Base-by-base conservation (phyloP, 2,113 vertebrate species). In the Leucoraja erinaceus region DNA sequence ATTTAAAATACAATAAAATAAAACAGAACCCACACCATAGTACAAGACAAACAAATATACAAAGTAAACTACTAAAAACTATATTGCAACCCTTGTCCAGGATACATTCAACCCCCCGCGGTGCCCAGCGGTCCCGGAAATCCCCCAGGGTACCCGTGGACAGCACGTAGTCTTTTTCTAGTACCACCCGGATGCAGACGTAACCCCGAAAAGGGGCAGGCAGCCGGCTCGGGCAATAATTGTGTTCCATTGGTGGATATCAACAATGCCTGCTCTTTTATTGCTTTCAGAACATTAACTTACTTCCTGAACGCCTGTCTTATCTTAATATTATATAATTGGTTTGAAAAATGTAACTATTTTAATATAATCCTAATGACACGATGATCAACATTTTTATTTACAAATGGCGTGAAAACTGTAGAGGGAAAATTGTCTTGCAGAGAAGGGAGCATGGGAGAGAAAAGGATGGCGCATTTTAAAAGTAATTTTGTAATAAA, bases 401-500 rank as follows among this genome's bases (percentile, higher is more conserved):
- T 88, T 12, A 66, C 7, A 33, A 31, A 16, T 66, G n/a, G 28
- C n/a, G 31, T 63, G n/a, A 88, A 88, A 63, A n/a, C 5, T 25
- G 83, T 88, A 0, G n/a, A 88, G 3, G 7, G 33, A 90, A 90
- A 5, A 20, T 22, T 83, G 9, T 61, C 11, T 33, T 33, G 31
- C 33, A 63, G 18, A 11, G 38, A 33, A 9, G 38, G 18, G n/a
- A 38, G 31, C 9, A 4, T 33, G 77, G 77, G 12, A 20, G 31
- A 54, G 18, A 33, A 8, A 66, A 33, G 68, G 66, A 72, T 54
- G 33, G 11, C 66, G 12, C 66, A 47, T 91, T 70, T 70, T 72
- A 91, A 91, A 54, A 91, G 66, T 91, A 70, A 91, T 91, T 72
- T 91, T 91, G 68, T 54, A 54, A 91, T 91, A 91, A 91, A 91